Evolutionary conservation across 1,140 invertebrate species (phyloP), one percentile per base, ranked within the genome.

Genomic region (Drosophila santomea): DNA sequence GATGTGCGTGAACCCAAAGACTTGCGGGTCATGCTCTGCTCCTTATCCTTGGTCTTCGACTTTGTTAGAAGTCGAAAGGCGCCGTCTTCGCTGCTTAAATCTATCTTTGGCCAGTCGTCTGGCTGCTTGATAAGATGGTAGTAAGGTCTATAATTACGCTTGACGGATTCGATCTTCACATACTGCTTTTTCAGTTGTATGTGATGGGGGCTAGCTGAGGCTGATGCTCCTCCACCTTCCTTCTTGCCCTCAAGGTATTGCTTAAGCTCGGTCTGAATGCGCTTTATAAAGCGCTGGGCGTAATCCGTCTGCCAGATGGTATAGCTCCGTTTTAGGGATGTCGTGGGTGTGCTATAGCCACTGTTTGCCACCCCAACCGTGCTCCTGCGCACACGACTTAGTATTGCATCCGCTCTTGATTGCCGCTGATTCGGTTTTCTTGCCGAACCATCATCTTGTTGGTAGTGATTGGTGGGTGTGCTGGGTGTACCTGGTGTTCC

Each of bases 371-470:
- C 48, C 12, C 56, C 75, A 52, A 64, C 54, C 25, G 74, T 64
- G 47, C 52, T 74, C 20, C 64, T 66, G 7, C 89, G 61, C 32
- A 80, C 91, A 35, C 94, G 94, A 93, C 95, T 94, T 92, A 95
- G 94, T 94, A 95, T 95, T 91, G 95, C 95, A 94, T 95, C 95
- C 79, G 94, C 94, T 76, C 95, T 94, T 58, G 94, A 94, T 93
- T 94, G 94, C 54, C 74, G 47, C 44, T 73, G 81, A 73, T 68
- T 77, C 38, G 66, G 55, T 59, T 68, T 56, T 62, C 78, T 47
- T 43, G 75, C 43, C 44, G 59, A 66, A 54, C 63, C 72, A 68
- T 74, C 71, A 54, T 86, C 75, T 47, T 82, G 43, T 67, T 63
- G 50, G 23, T 57, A 47, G 60, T 71, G 67, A n/a, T 14, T 71